Percentiles rank a stretch among this genome's conserved stretches.
Evolutionary conservation across 2,888 invertebrate genomes (phyloP).

Genomic region (Vanessa cardui): DNA sequence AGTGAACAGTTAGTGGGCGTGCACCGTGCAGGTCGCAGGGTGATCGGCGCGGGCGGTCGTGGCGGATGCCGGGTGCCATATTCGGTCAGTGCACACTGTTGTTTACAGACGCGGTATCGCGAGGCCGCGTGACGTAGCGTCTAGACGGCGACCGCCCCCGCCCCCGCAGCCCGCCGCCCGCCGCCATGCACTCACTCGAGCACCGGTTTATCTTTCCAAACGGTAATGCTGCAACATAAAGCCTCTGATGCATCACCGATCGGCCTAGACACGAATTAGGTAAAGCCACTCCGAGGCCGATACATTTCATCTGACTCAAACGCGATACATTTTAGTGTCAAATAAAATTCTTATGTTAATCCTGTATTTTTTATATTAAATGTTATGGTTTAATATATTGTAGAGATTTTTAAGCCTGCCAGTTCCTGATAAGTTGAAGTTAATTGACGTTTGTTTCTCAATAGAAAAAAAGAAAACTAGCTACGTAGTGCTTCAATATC

Average conservation of each 20-base stretch:
- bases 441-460: background rate
- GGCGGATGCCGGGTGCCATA: conserved; percentile 70
- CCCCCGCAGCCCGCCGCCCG: conserved; percentile 53
- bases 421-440: too few species aligned
- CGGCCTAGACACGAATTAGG: conserved; percentile 42
- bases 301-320: conserved; percentile 20
- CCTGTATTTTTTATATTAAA: background rate
- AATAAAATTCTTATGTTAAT: background rate
- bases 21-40: conserved; percentile 51
- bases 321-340: background rate
- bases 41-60: conserved; percentile 57
- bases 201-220: conserved; percentile 79
- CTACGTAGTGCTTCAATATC: background rate
- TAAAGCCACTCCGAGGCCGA: conserved; percentile 29
- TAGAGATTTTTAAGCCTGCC: too few species aligned
- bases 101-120: conserved; percentile 83
- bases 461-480: background rate
- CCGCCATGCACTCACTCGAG: conserved; percentile 75
- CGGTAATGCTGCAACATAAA: conserved; percentile 72
- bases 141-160: conserved; percentile 69
- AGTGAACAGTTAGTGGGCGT: conserved; percentile 38
- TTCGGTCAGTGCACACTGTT: conserved; percentile 82
- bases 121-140: conserved; percentile 85
- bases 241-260: conserved; percentile 47
- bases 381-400: too few species aligned